Conservation (phyloP, 1,140 invertebrate species). For the Heliconius congener region DNA sequence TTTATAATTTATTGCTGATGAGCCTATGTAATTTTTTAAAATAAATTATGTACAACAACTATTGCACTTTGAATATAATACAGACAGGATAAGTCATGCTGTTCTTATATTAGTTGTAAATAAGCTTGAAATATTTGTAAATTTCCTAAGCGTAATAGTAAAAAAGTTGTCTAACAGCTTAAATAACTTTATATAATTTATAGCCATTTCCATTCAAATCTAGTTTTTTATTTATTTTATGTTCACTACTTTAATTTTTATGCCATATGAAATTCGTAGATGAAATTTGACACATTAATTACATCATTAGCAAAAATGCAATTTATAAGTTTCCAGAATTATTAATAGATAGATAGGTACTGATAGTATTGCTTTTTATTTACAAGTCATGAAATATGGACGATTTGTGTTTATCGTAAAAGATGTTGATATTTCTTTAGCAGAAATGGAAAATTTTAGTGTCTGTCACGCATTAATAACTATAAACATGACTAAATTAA, state of each 20-base stretch:
- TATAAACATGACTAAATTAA: conserved; percentile 52
- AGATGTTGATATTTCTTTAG: conserved; percentile 15
- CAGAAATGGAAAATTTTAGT: conserved; percentile 34
- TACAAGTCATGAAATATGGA: conserved; percentile 21
- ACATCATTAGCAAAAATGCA: conserved; percentile 14
- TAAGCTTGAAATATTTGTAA: not conserved
- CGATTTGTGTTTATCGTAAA: conserved; percentile 44
- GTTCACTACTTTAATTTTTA: not conserved
- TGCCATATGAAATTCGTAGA: not conserved
- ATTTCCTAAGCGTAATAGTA: not conserved
- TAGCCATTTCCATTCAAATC: not conserved
- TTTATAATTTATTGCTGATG: no score
- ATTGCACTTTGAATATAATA: not conserved
- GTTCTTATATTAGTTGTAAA: not conserved
- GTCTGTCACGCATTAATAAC: conserved; percentile 52
- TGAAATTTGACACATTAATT: conserved; percentile 19
- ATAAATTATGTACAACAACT: not conserved
- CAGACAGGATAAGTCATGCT: not conserved
- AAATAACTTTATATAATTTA: not conserved
- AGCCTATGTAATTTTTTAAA: no score
- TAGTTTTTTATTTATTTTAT: not conserved
- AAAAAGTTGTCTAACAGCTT: not conserved
- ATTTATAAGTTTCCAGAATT: not conserved
- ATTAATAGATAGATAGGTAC: not conserved
- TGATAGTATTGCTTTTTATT: conserved; percentile 5